These are phyloP conservation scores for Pipistrellus pygmaeus DNA, from an alignment of 2,797 vertebrate genomes.

Conservation along the genomic window DNA sequence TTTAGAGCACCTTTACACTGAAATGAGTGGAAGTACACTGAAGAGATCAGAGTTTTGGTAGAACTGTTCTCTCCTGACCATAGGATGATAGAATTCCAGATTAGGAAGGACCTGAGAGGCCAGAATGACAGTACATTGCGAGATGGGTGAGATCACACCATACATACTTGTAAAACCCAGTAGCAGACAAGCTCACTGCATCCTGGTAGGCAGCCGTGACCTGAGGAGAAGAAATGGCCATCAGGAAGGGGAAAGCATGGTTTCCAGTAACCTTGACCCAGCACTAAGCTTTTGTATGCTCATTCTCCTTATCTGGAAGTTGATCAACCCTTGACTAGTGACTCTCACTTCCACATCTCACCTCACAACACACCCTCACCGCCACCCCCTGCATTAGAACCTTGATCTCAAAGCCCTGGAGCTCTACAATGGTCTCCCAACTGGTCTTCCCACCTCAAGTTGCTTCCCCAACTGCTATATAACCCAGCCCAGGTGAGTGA, in stretches of 20 bases:
- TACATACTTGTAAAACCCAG: constrained; percentile 96
- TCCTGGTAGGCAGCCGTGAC: constrained; percentile 92
- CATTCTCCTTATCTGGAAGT: background rate
- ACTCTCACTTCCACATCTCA: too few relatives aligned
- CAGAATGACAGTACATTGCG: rapidly evolving
- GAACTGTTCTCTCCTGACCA: background rate
- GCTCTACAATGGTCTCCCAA: rapidly evolving
- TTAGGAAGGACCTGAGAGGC: background rate
- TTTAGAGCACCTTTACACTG: background rate
- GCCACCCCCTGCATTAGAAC: background rate
- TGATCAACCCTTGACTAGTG: too few relatives aligned
- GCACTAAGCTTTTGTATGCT: background rate
- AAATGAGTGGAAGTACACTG: background rate
- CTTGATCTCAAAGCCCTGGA: background rate
- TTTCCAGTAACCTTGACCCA: background rate
- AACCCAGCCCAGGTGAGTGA: background rate
- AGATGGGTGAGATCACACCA: rapidly evolving
- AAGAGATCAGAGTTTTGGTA: background rate
- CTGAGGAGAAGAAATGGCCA: constrained; percentile 83
- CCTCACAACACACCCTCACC: background rate
- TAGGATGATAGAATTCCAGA: background rate
- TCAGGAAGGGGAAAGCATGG: background rate
- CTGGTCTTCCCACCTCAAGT: background rate
- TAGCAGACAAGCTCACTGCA: constrained; percentile 94
- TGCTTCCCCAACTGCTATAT: rapidly evolving